phyloP scores from a whole-genome alignment of 2,888 invertebrate genomes.

The Sialis fuliginosa region DNA sequence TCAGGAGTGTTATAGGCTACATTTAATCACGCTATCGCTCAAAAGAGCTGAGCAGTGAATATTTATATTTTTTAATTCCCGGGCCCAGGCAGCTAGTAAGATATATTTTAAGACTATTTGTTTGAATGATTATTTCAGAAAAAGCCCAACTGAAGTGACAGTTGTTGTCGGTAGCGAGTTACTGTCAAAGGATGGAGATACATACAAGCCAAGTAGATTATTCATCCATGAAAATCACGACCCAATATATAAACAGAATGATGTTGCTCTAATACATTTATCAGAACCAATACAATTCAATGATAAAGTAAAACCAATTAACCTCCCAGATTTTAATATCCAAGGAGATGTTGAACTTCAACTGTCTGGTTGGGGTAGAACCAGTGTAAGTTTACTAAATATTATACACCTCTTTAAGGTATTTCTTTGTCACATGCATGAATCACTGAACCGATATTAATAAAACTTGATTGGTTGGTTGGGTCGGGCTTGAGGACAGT shows the following conservation, averaged over 20 bases:
- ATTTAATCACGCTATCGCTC: too few relatives aligned
- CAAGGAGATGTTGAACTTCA: slow-evolving; percentile 30
- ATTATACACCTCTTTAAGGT: neutral
- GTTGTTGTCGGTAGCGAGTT: slow-evolving; percentile 30
- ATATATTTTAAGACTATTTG: too few relatives aligned
- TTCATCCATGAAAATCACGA: slow-evolving; percentile 25
- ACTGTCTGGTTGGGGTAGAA: slow-evolving; percentile 46
- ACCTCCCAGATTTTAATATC: slow-evolving; percentile 22
- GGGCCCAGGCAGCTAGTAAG: too few relatives aligned
- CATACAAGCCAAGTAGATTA: slow-evolving; percentile 22
- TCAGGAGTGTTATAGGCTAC: too few relatives aligned
- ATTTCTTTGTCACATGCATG: too few relatives aligned
- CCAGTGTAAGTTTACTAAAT: slow-evolving; percentile 23
- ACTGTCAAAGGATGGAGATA: slow-evolving; percentile 23
- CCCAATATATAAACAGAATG: slow-evolving; percentile 21
- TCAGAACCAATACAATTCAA: neutral
- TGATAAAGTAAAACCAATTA: neutral
- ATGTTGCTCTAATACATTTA: slow-evolving; percentile 28
- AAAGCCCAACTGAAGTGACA: slow-evolving; percentile 12
- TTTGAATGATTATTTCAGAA: slow-evolving; percentile 12
- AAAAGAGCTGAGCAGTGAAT: too few relatives aligned
- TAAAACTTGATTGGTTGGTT: too few relatives aligned
- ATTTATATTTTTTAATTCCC: too few relatives aligned
- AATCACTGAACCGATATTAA: too few relatives aligned
- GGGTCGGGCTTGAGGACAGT: too few relatives aligned